Conservation (phyloP, 2,888 invertebrate species). For the Chouioia cunea region DNA sequence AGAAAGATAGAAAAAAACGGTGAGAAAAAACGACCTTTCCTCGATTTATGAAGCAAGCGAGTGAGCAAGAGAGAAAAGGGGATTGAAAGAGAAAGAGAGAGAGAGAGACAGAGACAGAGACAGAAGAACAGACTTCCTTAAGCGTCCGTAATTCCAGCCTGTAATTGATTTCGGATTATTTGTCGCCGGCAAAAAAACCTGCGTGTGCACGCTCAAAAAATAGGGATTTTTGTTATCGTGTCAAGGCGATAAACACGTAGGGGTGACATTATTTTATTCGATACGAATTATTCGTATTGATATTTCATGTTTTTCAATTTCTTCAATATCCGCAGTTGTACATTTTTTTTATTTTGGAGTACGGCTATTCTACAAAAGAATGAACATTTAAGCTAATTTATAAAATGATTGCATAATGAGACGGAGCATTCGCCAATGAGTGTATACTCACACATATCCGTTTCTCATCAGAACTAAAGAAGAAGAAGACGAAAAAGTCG, state of each 20-base stretch:
- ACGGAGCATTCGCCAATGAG: constrained; percentile 12
- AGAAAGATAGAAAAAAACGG: too few relatives aligned
- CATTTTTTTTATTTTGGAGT: too few relatives aligned
- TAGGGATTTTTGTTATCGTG: constrained; percentile 14
- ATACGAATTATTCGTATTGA: too few relatives aligned
- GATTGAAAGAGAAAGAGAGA: constrained; percentile 22
- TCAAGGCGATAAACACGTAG: constrained; percentile 20
- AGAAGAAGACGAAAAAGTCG: background rate
- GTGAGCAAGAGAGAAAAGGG: constrained; percentile 26
- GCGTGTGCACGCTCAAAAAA: constrained; percentile 27
- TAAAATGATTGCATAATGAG: constrained; percentile 28
- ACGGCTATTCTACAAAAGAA: background rate
- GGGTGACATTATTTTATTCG: background rate
- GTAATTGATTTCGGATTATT: constrained; percentile 64
- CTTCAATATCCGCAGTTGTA: too few relatives aligned
- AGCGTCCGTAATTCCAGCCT: constrained; percentile 51
- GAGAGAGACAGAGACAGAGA: constrained; percentile 31
- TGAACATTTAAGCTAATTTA: constrained; percentile 18
- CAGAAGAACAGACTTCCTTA: constrained; percentile 55
- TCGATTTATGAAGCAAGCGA: constrained; percentile 20
- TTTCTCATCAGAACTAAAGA: background rate
- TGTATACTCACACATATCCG: background rate
- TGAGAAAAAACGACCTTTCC: constrained; percentile 9
- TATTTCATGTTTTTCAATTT: too few relatives aligned
- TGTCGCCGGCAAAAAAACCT: constrained; percentile 49